These are phyloP conservation scores for Rousettus madagascariensis DNA, from an alignment of 2,797 vertebrate species.

Conservation along the genomic window DNA sequence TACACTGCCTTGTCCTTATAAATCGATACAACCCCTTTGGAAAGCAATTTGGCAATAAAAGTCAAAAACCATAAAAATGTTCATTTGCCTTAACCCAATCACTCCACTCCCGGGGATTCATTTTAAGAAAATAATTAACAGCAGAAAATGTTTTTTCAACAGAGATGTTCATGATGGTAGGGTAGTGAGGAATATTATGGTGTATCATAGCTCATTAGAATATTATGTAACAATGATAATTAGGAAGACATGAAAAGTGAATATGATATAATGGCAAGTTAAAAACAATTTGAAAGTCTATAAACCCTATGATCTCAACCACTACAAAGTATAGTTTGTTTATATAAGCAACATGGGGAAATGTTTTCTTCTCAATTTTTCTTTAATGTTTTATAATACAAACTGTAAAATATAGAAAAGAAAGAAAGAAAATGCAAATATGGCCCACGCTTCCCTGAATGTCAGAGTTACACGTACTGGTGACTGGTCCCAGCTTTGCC, in stretches of 20 bases:
- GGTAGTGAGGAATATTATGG: not conserved
- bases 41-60: constrained; percentile 43
- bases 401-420: not conserved
- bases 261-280: not conserved
- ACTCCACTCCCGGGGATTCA: not conserved
- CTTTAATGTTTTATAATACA: not conserved
- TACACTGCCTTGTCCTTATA: not conserved
- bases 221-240: not conserved
- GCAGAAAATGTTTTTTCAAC: not conserved
- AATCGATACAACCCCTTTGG: constrained; percentile 10
- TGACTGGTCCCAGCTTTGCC: not conserved
- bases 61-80: constrained; percentile 34
- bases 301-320: not conserved
- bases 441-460: not conserved
- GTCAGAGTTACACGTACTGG: not conserved
- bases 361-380: not conserved
- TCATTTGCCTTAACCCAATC: not conserved
- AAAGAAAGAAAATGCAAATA: not conserved
- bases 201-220: not conserved
- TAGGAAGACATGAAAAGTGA: not conserved
- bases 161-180: not conserved
- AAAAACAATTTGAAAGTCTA: not conserved
- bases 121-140: constrained; percentile 46
- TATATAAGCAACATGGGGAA: not conserved
- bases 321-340: not conserved